Conservation (phyloP, 2,113 vertebrate species). For the Brienomyrus brachyistius region DNA sequence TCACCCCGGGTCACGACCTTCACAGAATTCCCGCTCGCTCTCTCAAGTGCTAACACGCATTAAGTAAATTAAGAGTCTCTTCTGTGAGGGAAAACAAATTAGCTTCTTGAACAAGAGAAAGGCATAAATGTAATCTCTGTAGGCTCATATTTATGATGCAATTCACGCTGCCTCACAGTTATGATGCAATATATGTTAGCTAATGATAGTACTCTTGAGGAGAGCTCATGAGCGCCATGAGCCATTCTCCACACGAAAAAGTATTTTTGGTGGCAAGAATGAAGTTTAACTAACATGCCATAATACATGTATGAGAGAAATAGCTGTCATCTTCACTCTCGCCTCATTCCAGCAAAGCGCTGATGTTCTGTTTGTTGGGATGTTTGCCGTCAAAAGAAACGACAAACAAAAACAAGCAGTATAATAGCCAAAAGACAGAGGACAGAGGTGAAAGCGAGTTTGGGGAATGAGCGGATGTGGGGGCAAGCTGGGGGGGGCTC, state of each 20-base stretch:
- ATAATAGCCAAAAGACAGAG: conserved; percentile 11
- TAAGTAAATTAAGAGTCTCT: conserved; percentile 89
- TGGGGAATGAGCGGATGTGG: conserved; percentile 13
- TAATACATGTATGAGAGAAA: not conserved
- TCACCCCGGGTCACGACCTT: conserved; percentile 77
- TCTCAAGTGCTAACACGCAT: conserved; percentile 90
- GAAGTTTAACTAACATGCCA: not conserved
- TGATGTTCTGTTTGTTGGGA: not conserved
- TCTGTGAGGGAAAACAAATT: conserved; percentile 62
- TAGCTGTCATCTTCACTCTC: not conserved
- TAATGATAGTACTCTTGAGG: not conserved
- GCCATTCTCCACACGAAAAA: not conserved
- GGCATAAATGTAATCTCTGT: conserved; percentile 79
- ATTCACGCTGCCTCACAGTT: conserved; percentile 61
- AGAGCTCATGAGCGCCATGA: too few relatives aligned
- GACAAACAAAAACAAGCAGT: not conserved
- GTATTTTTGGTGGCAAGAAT: not conserved
- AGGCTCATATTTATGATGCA: conserved; percentile 80
- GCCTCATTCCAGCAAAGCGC: not conserved
- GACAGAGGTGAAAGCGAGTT: conserved; percentile 11
- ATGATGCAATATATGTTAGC: conserved; percentile 36
- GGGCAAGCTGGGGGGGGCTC: not conserved
- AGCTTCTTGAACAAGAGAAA: conserved; percentile 76
- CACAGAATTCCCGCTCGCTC: conserved; percentile 74
- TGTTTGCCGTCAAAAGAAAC: not conserved